phyloP scores from a whole-genome alignment of 2,797 vertebrate species.

The Notolepis coatsorum region DNA sequence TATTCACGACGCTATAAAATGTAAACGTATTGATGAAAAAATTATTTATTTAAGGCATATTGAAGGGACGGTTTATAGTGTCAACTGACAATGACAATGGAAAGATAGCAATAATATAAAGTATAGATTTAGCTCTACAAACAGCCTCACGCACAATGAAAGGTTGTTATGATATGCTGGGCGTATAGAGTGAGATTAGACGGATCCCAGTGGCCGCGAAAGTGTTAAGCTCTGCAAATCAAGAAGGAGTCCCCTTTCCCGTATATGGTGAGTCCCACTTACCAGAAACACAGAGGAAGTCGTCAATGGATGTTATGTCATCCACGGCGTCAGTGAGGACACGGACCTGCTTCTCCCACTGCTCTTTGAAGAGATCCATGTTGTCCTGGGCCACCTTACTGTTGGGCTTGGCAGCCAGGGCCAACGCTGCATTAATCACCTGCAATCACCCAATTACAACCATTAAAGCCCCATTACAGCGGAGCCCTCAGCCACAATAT shows the following conservation, averaged over 20 bases:
- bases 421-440: constrained; percentile 98
- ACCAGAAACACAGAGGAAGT: constrained; percentile 99
- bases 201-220: no score
- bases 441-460: constrained; percentile 81
- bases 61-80: no score
- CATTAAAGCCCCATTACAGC: constrained; percentile 70
- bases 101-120: no score
- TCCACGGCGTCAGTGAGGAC: constrained; percentile 98
- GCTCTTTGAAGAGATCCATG: constrained; percentile 99
- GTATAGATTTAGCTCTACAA: no score
- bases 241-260: background rate
- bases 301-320: constrained; percentile 98
- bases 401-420: constrained; percentile 94
- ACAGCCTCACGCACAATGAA: no score
- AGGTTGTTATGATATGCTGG: no score
- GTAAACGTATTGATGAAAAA: no score
- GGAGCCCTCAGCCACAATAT: constrained; percentile 67
- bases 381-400: constrained; percentile 99
- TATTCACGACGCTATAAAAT: background rate
- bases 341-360: constrained; percentile 98
- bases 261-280: constrained; percentile 65
- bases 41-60: no score
- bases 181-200: no score
- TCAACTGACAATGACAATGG: no score
- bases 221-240: background rate